Conservation (phyloP, 2,888 invertebrate genomes). For the Baronia brevicornis region DNA sequence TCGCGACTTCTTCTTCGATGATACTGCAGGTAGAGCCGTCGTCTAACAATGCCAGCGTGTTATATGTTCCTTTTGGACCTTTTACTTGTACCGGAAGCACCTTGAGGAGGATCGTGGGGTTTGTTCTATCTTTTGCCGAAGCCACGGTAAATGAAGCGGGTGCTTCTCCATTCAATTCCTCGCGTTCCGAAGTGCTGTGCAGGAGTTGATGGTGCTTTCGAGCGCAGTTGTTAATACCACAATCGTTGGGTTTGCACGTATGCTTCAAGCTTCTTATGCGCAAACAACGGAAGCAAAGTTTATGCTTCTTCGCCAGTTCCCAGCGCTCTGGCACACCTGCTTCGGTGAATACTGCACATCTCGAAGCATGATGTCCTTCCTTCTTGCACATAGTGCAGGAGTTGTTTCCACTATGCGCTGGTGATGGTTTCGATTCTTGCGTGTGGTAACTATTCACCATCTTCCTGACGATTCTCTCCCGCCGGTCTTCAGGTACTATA, state of each 20-base stretch:
- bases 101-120: no score
- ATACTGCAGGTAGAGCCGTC: slow-evolving; percentile 17
- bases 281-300: slow-evolving; percentile 12
- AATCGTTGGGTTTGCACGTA: slow-evolving; percentile 9
- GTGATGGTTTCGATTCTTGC: background rate
- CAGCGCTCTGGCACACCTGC: slow-evolving; percentile 14
- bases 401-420: background rate
- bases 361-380: slow-evolving; percentile 2
- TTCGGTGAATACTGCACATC: slow-evolving; percentile 9
- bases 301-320: slow-evolving; percentile 9
- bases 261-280: slow-evolving; percentile 1
- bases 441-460: background rate
- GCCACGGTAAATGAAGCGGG: no score
- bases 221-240: slow-evolving; percentile 16
- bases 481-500: no score
- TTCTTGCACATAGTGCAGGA: slow-evolving; percentile 7
- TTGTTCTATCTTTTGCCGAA: no score
- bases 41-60: slow-evolving; percentile 17
- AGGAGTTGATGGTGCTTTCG: slow-evolving; percentile 16
- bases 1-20: slow-evolving; percentile 9
- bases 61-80: no score
- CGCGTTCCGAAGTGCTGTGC: no score
- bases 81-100: no score
- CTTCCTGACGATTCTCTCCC: background rate
- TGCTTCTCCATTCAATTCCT: no score